Percentiles rank a stretch among this genome's conserved stretches.
Conservation (phyloP, 2,888 invertebrate species). For the Ormyrus pomaceus region DNA sequence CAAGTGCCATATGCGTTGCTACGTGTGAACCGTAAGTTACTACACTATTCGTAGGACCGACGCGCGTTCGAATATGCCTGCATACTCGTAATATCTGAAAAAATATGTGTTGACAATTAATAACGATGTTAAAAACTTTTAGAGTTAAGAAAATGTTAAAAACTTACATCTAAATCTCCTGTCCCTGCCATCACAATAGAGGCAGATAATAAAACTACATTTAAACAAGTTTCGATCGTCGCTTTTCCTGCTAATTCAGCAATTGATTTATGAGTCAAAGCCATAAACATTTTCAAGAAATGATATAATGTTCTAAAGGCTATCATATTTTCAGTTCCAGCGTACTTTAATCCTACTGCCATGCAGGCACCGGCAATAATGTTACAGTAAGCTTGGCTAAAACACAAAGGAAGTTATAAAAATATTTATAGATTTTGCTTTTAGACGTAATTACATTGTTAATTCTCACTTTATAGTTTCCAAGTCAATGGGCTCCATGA, state of each 20-base stretch:
- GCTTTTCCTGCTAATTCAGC: constrained; percentile 93
- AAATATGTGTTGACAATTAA: not conserved
- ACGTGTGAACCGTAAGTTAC: constrained; percentile 95
- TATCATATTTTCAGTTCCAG: constrained; percentile 90
- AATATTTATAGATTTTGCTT: not conserved
- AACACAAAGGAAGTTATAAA: constrained; percentile 56
- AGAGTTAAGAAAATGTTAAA: not conserved
- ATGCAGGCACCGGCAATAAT: constrained; percentile 96
- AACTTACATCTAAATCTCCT: constrained; percentile 85
- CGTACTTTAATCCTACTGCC: constrained; percentile 94
- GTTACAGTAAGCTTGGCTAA: constrained; percentile 96
- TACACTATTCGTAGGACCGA: constrained; percentile 83
- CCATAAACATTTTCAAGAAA: constrained; percentile 83
- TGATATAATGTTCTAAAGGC: constrained; percentile 88
- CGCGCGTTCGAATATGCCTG: constrained; percentile 88
- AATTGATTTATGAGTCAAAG: constrained; percentile 82
- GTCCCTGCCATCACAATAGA: constrained; percentile 97
- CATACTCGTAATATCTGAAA: constrained; percentile 85
- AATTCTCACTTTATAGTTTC: constrained; percentile 92
- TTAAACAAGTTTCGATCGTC: constrained; percentile 92
- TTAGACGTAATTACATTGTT: not conserved
- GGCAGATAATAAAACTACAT: constrained; percentile 87
- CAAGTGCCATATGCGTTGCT: constrained; percentile 96
- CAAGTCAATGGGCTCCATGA: constrained; percentile 84
- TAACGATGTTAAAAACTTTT: not conserved